Base-by-base conservation (phyloP, 2,888 invertebrate species). In the Melinaea marsaeus region DNA sequence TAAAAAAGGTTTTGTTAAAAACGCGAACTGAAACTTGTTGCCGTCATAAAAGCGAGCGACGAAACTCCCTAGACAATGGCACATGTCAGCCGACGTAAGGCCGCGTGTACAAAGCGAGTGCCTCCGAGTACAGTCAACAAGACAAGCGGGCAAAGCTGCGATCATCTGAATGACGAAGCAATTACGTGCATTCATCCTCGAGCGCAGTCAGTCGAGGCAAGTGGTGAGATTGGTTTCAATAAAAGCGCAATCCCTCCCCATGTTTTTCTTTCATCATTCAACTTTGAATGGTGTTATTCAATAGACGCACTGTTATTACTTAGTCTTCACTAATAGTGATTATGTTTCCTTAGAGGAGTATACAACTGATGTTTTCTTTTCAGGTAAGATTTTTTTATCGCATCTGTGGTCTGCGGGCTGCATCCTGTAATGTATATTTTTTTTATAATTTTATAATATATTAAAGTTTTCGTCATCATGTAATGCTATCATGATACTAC, bases 181-280 rank as follows among this genome's bases (percentile, higher is more conserved):
- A 90, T 90, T 89, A 90, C 84, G 84, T 81, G 83, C 86, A 84
- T 87, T 87, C 84, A 88, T 79, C 83, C 80, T 77, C 73, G 76
- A 77, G 84, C 82, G 82, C 84, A 88, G 86, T 84, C 84, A 85
- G 84, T 77, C 82, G 83, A 79, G 83, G 81, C 88, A 88, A 89
- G 86, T 88, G 89, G 79, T 81, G 84, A 86, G 89, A 90, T 90
- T 86, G 88, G 88, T 89, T 88, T 86, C 88, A 88, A 90, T 89
- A 90, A 89, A 90, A 89, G 88, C 85, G 81, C 88, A 87, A 79
- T 79, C 83, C 85, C 85, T 79, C 85, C 85, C 86, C 84, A 81
- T 87, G 89, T 90, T 90, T 88, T 89, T 88, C 89, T 89, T 89
- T 89, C 87, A 87, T 87, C 88, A 80, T 79, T 83, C 77, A 79